A percentile compares a stretch with the other conserved stretches of the same genome.
Evolutionary conservation across 2,113 vertebrate species (phyloP).

Genomic region (Gopherus evgoodei): DNA sequence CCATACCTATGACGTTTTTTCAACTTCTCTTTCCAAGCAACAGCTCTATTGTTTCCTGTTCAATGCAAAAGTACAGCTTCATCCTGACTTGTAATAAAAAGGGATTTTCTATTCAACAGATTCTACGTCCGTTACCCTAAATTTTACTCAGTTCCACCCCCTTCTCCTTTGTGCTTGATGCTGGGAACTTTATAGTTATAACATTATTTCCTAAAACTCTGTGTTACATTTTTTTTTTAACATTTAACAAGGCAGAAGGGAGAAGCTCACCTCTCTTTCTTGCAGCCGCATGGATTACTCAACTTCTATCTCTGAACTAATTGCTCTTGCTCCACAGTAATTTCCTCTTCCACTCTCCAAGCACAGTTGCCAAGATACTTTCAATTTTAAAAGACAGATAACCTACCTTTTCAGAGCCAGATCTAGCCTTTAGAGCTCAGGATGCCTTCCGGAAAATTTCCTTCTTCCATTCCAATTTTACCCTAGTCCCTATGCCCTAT

Average conservation of each 20-base stretch:
- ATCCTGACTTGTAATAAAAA: not conserved
- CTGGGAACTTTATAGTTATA: not conserved
- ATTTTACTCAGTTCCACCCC: not conserved
- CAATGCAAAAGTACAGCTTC: not conserved
- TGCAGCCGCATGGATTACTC: not conserved
- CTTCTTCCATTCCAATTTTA: not conserved
- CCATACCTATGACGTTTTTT: not conserved
- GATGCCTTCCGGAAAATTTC: not conserved
- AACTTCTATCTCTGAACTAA: not conserved
- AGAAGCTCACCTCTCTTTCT: not conserved
- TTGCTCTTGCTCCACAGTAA: not conserved
- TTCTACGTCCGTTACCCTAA: not conserved
- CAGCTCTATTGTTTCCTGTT: not conserved
- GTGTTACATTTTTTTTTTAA: not conserved
- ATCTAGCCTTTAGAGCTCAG: not conserved
- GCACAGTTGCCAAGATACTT: not conserved
- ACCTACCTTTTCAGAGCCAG: not conserved
- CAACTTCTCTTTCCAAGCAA: constrained; percentile 10
- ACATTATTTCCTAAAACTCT: not conserved
- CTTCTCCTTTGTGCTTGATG: not conserved
- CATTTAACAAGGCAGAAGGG: not conserved
- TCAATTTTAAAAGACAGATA: not conserved
- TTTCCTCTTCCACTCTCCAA: not conserved
- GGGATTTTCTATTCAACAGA: not conserved
- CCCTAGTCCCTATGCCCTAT: not conserved